Conservation (phyloP, 2,113 vertebrate genomes). For the Lepus europaeus region DNA sequence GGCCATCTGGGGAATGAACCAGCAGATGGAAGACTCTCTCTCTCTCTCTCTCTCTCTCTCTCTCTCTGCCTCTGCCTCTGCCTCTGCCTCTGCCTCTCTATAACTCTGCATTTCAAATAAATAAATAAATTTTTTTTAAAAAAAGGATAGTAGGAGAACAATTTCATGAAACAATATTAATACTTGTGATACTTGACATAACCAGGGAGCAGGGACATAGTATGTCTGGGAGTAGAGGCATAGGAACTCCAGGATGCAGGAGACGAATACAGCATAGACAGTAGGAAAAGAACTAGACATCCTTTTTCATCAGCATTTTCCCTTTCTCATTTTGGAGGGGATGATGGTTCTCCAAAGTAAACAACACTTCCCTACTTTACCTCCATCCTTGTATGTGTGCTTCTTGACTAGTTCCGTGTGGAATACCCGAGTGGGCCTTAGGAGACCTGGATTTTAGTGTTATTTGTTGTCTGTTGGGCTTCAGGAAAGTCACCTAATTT, state of each 20-base stretch:
- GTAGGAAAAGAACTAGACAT: neutral
- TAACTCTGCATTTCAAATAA: too few species aligned
- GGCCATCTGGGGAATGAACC: too few species aligned
- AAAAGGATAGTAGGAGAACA: neutral
- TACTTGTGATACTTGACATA: neutral
- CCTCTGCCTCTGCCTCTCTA: too few species aligned
- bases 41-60: too few species aligned
- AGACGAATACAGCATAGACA: neutral
- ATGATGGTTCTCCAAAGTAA: neutral
- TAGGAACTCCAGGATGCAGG: neutral
- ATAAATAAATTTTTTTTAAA: too few species aligned
- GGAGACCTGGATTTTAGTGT: neutral
- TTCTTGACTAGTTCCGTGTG: neutral
- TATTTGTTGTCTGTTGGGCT: slow-evolving; percentile 1
- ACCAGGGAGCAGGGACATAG: neutral
- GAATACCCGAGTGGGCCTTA: neutral
- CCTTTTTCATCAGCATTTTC: neutral
- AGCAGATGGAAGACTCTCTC: too few species aligned
- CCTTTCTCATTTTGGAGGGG: neutral
- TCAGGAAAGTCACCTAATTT: neutral
- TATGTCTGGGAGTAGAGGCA: neutral
- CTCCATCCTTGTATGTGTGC: neutral
- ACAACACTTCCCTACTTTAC: neutral
- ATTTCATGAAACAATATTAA: neutral
- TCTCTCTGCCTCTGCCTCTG: too few species aligned